Percentiles rank a stretch among this genome's conserved stretches.
Evolutionary conservation across 2,888 invertebrate species (phyloP).

Genomic region (Aspidapion aeneum): DNA sequence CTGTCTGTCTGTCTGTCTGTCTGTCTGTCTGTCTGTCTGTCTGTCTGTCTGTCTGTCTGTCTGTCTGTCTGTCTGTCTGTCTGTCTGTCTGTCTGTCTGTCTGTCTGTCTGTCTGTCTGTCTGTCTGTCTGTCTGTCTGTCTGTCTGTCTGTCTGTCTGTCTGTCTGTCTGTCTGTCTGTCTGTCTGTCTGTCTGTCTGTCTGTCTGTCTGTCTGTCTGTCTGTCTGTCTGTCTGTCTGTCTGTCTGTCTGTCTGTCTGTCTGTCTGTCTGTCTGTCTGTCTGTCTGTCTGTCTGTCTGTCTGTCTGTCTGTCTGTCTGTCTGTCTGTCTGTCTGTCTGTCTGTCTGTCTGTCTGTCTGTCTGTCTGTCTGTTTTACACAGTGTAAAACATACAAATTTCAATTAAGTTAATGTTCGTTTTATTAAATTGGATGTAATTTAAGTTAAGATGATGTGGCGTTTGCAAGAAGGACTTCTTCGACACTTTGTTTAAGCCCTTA

Average conservation of each 20-base stretch:
- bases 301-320: neutral
- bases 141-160: neutral
- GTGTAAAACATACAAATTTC: too few species aligned
- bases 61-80: neutral
- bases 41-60: neutral
- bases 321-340: neutral
- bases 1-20: neutral
- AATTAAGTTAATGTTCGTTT: too few species aligned
- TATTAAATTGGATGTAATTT: too few species aligned
- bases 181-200: neutral
- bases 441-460: too few species aligned
- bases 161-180: neutral
- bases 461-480: too few species aligned
- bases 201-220: neutral
- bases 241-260: neutral
- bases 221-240: neutral
- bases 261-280: neutral
- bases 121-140: neutral
- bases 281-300: neutral
- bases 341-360: neutral
- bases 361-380: neutral
- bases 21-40: neutral
- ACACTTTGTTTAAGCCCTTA: too few species aligned
- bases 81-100: neutral
- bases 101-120: neutral